Conservation (phyloP, 2,113 vertebrate species). For the Hyaena hyaena region DNA sequence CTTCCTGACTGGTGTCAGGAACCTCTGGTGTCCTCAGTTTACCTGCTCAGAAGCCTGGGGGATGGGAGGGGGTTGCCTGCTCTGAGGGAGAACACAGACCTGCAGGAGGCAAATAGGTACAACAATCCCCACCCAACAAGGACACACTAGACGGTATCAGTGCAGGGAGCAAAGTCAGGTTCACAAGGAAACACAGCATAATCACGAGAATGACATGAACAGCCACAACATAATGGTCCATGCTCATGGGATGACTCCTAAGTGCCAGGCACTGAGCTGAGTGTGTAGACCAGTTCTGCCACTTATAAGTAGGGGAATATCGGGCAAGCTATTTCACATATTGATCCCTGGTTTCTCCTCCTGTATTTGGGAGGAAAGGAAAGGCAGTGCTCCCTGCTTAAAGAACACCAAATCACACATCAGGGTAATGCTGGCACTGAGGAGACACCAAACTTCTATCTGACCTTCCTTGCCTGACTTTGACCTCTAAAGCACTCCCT, state of each 20-base stretch:
- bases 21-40: background rate
- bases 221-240: accelerated
- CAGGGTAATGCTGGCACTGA: background rate
- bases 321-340: background rate
- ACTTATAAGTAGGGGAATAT: background rate
- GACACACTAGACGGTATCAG: background rate
- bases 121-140: too few species aligned
- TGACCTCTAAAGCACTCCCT: background rate
- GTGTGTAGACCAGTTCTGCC: background rate
- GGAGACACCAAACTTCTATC: background rate
- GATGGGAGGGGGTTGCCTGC: background rate
- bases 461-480: background rate
- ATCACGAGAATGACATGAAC: accelerated
- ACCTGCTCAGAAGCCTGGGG: background rate
- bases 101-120: accelerated
- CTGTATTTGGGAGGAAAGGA: background rate
- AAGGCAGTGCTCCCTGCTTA: background rate
- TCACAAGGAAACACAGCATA: accelerated
- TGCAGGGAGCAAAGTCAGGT: background rate
- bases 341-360: background rate
- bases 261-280: too few species aligned
- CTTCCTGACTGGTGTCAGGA: background rate
- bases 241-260: accelerated
- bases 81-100: background rate
- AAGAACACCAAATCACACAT: background rate